phyloP scores from a whole-genome alignment of 2,797 vertebrate species.

The Lacerta viridis region DNA sequence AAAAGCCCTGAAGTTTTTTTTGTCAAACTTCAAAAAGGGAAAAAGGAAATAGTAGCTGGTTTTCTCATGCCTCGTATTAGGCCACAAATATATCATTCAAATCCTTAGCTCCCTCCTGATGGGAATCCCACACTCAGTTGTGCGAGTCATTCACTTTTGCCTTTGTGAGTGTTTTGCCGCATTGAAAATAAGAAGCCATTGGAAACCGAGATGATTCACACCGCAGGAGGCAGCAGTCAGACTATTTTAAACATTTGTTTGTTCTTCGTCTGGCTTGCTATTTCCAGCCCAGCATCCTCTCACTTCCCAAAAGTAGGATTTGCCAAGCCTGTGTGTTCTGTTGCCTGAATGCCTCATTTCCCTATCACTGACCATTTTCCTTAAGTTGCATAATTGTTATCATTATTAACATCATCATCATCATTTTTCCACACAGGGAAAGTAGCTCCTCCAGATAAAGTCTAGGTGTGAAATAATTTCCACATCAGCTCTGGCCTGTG shows the following conservation, averaged over 20 bases:
- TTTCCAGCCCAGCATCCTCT: rapidly evolving
- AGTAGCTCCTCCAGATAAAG: background rate
- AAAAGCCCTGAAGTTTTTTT: too few relatives aligned
- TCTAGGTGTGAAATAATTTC: background rate
- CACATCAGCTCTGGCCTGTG: background rate
- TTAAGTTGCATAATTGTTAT: too few relatives aligned
- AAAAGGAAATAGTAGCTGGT: too few relatives aligned
- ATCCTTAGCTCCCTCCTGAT: background rate
- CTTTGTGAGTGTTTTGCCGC: conserved; percentile 1
- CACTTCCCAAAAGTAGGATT: background rate
- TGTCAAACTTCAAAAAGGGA: too few relatives aligned
- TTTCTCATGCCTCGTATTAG: too few relatives aligned
- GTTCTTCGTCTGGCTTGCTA: background rate
- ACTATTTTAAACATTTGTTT: background rate
- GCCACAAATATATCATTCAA: background rate
- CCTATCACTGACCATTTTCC: background rate
- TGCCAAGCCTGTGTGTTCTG: background rate
- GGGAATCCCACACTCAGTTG: background rate
- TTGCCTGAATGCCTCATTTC: conserved; percentile 8
- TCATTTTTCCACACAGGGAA: background rate
- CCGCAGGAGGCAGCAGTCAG: background rate
- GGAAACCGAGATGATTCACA: conserved; percentile 35
- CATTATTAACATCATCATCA: too few relatives aligned
- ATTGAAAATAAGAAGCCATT: conserved; percentile 16
- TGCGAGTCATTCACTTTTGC: conserved; percentile 46